Percentiles rank a stretch among this genome's conserved stretches.
These are phyloP conservation scores for Drosophila sordidapex DNA, from an alignment of 2,888 invertebrate species.

Conservation along the genomic window DNA sequence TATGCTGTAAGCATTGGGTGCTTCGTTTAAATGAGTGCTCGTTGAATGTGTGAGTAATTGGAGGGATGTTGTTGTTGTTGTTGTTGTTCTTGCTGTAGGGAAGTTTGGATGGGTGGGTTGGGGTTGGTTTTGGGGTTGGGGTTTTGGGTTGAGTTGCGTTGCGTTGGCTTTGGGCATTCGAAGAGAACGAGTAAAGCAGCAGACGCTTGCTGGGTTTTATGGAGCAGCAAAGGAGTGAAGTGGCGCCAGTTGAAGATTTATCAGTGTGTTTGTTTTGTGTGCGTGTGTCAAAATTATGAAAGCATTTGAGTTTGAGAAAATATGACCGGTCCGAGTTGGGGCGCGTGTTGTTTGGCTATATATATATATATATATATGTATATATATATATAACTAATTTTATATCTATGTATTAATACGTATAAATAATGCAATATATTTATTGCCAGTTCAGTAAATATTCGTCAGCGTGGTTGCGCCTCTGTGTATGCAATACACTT, in stretches of 20 bases:
- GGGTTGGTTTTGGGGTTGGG: neutral
- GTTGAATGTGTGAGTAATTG: slow-evolving; percentile 81
- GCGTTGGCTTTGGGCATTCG: neutral
- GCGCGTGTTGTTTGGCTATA: slow-evolving; percentile 51
- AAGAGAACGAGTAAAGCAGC: slow-evolving; percentile 60
- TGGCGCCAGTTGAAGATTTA: slow-evolving; percentile 77
- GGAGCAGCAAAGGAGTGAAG: slow-evolving; percentile 66
- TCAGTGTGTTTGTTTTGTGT: slow-evolving; percentile 35
- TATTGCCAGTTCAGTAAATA: neutral
- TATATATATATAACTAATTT: neutral
- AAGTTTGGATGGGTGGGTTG: neutral
- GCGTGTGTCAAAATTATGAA: slow-evolving; percentile 65
- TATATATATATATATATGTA: slow-evolving; percentile 13
- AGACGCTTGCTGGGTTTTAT: slow-evolving; percentile 63
- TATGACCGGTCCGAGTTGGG: slow-evolving; percentile 44
- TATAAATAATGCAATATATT: neutral
- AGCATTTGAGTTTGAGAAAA: slow-evolving; percentile 70
- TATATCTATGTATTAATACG: neutral
- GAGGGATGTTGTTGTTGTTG: slow-evolving; percentile 55
- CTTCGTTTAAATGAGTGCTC: slow-evolving; percentile 80
- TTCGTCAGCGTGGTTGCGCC: slow-evolving; percentile 19
- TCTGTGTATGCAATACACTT: slow-evolving; percentile 22
- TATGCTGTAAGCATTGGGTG: slow-evolving; percentile 77
- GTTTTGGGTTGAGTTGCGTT: neutral
- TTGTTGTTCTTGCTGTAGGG: neutral